Conservation (phyloP, 2,797 vertebrate species). For the Apogon talboti region DNA sequence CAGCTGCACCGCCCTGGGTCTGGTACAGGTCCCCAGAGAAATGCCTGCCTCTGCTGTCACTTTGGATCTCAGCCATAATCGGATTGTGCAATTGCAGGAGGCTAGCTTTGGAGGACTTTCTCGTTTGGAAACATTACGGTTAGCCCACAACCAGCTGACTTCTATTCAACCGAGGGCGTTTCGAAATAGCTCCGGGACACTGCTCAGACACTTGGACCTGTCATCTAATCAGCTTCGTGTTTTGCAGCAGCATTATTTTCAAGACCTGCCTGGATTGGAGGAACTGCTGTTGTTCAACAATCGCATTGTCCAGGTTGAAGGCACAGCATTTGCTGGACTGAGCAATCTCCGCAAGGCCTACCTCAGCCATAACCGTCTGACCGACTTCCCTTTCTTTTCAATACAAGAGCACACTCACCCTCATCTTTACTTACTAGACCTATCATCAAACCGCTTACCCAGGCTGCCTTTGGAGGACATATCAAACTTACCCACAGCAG, state of each 20-base stretch:
- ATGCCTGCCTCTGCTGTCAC: constrained; percentile 80
- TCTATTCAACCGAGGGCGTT: constrained; percentile 81
- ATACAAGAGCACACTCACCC: constrained; percentile 84
- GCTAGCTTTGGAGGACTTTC: constrained; percentile 82
- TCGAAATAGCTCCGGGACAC: constrained; percentile 77
- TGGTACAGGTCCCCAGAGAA: constrained; percentile 77
- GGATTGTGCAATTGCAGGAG: constrained; percentile 77
- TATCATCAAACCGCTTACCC: constrained; percentile 90
- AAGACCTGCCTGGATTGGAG: constrained; percentile 84
- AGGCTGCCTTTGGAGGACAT: constrained; percentile 85
- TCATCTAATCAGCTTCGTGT: constrained; percentile 88
- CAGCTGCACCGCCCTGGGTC: constrained; percentile 85
- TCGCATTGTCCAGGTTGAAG: constrained; percentile 84
- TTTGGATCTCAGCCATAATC: constrained; percentile 92
- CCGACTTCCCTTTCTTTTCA: constrained; percentile 89
- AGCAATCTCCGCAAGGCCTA: constrained; percentile 86
- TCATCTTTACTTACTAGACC: constrained; percentile 87
- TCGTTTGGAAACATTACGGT: constrained; percentile 82
- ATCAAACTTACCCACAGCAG: constrained; percentile 72
- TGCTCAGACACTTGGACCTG: constrained; percentile 89
- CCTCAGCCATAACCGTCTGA: constrained; percentile 91
- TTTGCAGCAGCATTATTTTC: constrained; percentile 86
- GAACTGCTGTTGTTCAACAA: constrained; percentile 93
- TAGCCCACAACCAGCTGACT: constrained; percentile 87
- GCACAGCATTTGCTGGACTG: constrained; percentile 81